phyloP scores from a whole-genome alignment of 2,113 vertebrate species.

The Carettochelys insculpta region DNA sequence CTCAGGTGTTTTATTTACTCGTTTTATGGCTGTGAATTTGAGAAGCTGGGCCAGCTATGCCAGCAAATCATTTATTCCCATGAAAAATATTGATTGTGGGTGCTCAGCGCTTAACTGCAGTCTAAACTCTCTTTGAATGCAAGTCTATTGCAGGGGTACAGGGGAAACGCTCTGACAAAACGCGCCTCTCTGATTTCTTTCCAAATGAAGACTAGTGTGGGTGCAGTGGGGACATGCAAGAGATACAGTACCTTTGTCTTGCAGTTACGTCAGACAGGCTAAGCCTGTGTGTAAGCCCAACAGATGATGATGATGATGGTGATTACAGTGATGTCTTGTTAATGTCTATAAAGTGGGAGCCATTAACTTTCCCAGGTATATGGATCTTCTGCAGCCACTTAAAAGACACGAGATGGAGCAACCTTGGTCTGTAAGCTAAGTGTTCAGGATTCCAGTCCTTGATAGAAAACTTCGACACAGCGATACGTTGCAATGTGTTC shows the following conservation, averaged over 20 bases:
- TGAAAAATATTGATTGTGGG: background rate
- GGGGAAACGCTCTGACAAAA: background rate
- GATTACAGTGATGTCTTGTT: background rate
- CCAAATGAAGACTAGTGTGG: background rate
- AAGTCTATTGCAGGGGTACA: background rate
- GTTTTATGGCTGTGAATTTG: background rate
- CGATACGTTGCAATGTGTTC: background rate
- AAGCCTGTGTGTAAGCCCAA: background rate
- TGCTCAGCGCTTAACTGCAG: background rate
- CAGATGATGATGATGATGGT: background rate
- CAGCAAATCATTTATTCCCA: background rate
- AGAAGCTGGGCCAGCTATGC: background rate
- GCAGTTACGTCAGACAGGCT: background rate
- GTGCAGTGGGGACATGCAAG: background rate
- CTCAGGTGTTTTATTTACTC: background rate
- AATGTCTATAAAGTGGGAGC: background rate
- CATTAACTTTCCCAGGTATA: background rate
- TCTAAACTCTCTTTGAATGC: background rate
- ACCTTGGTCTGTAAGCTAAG: background rate
- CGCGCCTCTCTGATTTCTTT: background rate
- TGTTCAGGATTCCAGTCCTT: background rate
- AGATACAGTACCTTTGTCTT: background rate
- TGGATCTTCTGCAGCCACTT: background rate
- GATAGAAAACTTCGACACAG: background rate
- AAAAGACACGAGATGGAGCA: background rate